phyloP scores from a whole-genome alignment of 2,888 invertebrate species.

The Ornithoptera priamus region DNA sequence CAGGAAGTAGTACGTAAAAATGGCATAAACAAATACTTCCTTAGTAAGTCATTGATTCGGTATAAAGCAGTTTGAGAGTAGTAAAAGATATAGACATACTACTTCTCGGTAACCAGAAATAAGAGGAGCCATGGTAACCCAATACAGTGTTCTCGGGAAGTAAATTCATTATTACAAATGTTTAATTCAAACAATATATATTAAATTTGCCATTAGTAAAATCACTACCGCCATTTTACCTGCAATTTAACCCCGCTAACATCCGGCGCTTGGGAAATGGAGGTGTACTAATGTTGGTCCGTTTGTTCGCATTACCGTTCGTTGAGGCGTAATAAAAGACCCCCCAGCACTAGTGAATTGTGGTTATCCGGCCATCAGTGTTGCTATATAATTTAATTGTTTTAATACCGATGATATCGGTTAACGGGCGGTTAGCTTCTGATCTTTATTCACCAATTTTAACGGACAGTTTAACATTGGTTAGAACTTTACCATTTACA shows the following conservation, averaged over 20 bases:
- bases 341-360: conserved; percentile 14
- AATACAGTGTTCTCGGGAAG: no score
- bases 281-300: conserved; percentile 11
- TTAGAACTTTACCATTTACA: neutral
- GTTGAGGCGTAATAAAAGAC: conserved; percentile 15
- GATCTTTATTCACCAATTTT: conserved; percentile 10
- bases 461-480: conserved; percentile 10
- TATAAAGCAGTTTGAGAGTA: no score
- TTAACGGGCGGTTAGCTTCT: conserved; percentile 2
- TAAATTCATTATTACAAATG: no score
- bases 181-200: neutral
- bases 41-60: no score
- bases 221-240: conserved; percentile 3
- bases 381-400: conserved; percentile 24
- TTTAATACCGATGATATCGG: conserved; percentile 13
- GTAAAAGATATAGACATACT: no score
- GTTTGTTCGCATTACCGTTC: conserved; percentile 14
- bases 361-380: conserved; percentile 19
- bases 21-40: no score
- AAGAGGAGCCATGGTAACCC: no score
- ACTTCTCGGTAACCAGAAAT: no score
- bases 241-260: conserved; percentile 11
- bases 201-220: neutral
- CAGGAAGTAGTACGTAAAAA: no score
- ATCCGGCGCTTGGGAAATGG: conserved; percentile 19